phyloP scores from a whole-genome alignment of 2,113 vertebrate species.

The Acanthisitta chloris region DNA sequence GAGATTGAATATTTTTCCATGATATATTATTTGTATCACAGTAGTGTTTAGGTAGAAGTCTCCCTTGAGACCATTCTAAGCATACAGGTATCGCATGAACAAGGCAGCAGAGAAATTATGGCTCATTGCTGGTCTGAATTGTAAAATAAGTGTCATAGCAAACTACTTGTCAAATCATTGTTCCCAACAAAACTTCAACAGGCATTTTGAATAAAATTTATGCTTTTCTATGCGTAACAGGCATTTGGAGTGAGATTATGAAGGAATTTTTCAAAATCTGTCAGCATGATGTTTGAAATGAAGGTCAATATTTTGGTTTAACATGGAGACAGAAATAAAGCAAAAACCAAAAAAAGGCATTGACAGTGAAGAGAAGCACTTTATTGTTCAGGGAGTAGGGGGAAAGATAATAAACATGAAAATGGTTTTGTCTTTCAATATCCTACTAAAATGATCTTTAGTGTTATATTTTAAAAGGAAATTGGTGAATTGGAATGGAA shows the following conservation, averaged over 20 bases:
- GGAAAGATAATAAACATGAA: neutral
- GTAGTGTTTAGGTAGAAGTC: neutral
- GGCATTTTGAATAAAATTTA: neutral
- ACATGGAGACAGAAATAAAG: neutral
- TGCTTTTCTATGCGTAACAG: neutral
- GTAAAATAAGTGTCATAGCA: neutral
- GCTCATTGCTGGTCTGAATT: neutral
- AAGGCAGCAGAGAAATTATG: neutral
- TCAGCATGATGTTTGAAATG: neutral
- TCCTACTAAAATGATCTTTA: neutral
- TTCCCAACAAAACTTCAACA: neutral
- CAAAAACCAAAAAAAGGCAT: neutral
- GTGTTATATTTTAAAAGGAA: slow-evolving; percentile 34
- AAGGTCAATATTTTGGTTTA: neutral
- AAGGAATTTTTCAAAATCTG: neutral
- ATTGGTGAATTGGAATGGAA: neutral
- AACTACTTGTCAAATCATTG: neutral
- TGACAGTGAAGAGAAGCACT: neutral
- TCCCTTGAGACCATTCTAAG: neutral
- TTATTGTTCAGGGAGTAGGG: neutral
- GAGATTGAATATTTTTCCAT: slow-evolving; percentile 26
- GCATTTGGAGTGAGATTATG: neutral
- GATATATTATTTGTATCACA: neutral
- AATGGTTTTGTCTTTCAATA: neutral
- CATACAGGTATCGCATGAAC: neutral